Evolutionary conservation across 2,888 invertebrate species (phyloP), one percentile per base, ranked within the genome.

Genomic region (Deilephila porcellus): DNA sequence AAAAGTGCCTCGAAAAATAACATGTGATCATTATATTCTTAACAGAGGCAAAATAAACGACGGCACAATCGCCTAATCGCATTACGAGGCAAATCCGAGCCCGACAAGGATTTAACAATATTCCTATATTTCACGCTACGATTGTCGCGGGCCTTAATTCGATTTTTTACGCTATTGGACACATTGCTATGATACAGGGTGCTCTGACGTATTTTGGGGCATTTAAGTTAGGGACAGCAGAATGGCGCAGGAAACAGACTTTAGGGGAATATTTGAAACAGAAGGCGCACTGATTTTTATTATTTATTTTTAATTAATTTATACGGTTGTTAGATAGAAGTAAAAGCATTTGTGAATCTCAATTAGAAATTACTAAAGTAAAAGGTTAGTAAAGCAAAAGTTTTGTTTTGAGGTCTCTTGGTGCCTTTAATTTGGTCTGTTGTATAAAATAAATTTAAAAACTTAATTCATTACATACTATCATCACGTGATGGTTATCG

Each of bases 131-230:
- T 87, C 85, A 91, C 86, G 90, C 84, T 88, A 86, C 88, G 88
- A 85, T 89, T 84, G 86, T 78, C 83, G 75, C 80, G 81, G 83
- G 85, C 81, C 76, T 85, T 91, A 92, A 92, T 91, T 88, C 85
- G 80, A 89, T 93, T 93, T 92, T 92, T 91, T 91, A 89, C 90
- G 81, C 89, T 86, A 89, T 87, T 86, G 88, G 83, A 83, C 80
- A 83, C 81, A 82, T 82, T 81, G 79, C 87, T 83, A 32, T 71
- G 56, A 71, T 62, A 91, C 90, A 88, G 90, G 89, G 86, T 88
- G 89, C 81, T 45, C 81, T 64, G 59, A 34, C 75, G 82, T 56
- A 56, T 52, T 67, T 52, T 45, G 67, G 52, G 67, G 52, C 52
- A n/a, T 4, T 20, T 37, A 7, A 37, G 67, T 3, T 7, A 17